phyloP scores from a whole-genome alignment of 2,888 invertebrate genomes.

The Caenorhabditis japonica region DNA sequence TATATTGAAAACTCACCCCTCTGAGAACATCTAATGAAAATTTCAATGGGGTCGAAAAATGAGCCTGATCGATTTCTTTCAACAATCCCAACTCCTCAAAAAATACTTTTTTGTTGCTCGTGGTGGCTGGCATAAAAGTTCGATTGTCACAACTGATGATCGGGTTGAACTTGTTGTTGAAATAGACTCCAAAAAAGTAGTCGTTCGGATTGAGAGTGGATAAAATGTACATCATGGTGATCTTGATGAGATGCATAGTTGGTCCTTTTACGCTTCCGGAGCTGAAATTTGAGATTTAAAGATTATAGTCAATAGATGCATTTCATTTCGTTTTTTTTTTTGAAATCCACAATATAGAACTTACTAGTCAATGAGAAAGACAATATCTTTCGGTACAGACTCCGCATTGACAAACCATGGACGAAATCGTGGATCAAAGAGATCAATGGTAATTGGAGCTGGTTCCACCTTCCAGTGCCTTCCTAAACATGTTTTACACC shows the following conservation, averaged over 20 bases:
- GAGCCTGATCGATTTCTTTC: constrained; percentile 73
- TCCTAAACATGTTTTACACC: constrained; percentile 44
- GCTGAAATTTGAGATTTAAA: constrained; percentile 46
- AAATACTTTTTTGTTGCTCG: constrained; percentile 73
- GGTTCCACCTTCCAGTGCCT: constrained; percentile 71
- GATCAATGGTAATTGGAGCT: constrained; percentile 70
- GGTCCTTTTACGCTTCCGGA: constrained; percentile 72
- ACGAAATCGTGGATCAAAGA: constrained; percentile 75
- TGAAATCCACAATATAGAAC: constrained; percentile 33
- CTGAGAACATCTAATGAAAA: constrained; percentile 57
- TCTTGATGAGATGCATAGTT: constrained; percentile 74
- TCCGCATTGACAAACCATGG: constrained; percentile 76
- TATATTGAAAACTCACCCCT: constrained; percentile 37
- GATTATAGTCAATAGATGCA: no score
- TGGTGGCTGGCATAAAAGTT: constrained; percentile 75
- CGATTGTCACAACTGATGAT: constrained; percentile 58
- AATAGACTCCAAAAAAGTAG: constrained; percentile 71
- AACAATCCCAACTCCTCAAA: constrained; percentile 66
- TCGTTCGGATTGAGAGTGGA: constrained; percentile 75
- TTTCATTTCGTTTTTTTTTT: no score
- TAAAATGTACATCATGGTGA: constrained; percentile 72
- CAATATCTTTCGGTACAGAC: constrained; percentile 73
- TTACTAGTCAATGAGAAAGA: constrained; percentile 76
- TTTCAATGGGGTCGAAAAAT: constrained; percentile 68
- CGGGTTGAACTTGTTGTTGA: constrained; percentile 56